Base-by-base conservation (phyloP, 2,797 vertebrate genomes). In the Crotalus adamanteus region DNA sequence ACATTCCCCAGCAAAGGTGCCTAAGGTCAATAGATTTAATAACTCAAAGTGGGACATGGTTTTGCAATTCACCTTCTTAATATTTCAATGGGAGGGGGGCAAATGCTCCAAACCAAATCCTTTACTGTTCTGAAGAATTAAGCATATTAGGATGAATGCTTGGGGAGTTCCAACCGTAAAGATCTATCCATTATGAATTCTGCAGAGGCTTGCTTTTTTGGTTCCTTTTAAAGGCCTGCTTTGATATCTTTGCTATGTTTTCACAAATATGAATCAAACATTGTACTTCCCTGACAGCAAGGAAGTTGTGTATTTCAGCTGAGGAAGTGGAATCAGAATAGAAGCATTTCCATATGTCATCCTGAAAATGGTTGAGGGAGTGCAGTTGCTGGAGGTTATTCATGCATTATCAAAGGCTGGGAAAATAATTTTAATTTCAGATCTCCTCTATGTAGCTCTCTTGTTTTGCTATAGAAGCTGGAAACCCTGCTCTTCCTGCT, bases 21-120 rank as follows among this genome's bases (percentile, higher is more conserved):
- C 95, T 94, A 94, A 97, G 95, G 95, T 96, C 94, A 95, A 93
- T 92, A 94, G 94, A 96, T 97, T 96, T 95, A 97, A 97, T 94
- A 97, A 96, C 73, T 91, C 88, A 94, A 95, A 97, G 86, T 61
- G 69, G 93, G 85, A 95, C 20, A 25, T 85, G 87, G 1, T 91
- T 11, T 92, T 93, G 59, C 55, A 95, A 95, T 91, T 94, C 83
- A 94, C 90, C 89, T 55, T 16, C 87, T 93, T 93, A 94, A 94
- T 95, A 93, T 94, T 95, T 94, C 95, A 95, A 90, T 14, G 18
- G 6, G n/a, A 13, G 11, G n/a, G 28, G 14, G 25, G 25, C 26
- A 42, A 93, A 91, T 89, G 42, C 42, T 28, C n/a, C 61, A 86
- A 93, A 95, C 6, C 61, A 61, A 93, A 96, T 55, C 92, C 63